Evolutionary conservation across 1,140 invertebrate genomes (phyloP), one percentile per base, ranked within the genome.

Genomic region (Macrosteles quadrilineatus): DNA sequence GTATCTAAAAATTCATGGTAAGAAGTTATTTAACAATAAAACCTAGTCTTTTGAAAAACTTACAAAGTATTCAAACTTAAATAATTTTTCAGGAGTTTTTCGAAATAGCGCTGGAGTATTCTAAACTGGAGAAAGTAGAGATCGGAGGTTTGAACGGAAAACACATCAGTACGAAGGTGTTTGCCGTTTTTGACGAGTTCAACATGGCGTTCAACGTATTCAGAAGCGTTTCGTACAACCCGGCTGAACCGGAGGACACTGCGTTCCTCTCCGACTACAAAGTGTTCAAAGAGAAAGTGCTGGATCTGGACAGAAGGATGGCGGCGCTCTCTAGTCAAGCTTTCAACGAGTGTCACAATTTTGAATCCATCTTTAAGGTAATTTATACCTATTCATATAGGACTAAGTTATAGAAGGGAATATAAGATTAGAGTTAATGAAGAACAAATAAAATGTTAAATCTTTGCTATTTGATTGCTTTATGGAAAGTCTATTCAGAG

Each of bases 51-150:
- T n/a, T n/a, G n/a, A n/a, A n/a, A n/a, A n/a, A n/a, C n/a, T n/a
- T 14, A 36, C 32, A 4, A 36, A 36, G 32, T 36, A 36, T 36
- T 36, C 4, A 36, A 36, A 36, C 4, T 36, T 36, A 36, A 36
- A 6, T 50, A 50, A 19, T 50, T 6, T 83, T 87, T 11, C 80
- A 93, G 84, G 77, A 82, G 2, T 85, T 95, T 73, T 87, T 95
- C 71, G 85, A 89, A 47, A 87, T 88, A 0, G 87, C 88, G 0
- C 80, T 88, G 3, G 93, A 96, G 78, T 94, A 94, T 76, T 78
- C 90, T n/a, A 95, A 94, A 78, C 78, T 96, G 62, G 94, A 96
- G 80, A 93, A 92, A 79, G 85, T 95, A 9, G 94, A 96, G 81
- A 86, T 95, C 71, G 89, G 88, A 63, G 92, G 93, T 0, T 82